Evolutionary conservation across 2,797 vertebrate species (phyloP).

Genomic region (Silurus aristotelis): DNA sequence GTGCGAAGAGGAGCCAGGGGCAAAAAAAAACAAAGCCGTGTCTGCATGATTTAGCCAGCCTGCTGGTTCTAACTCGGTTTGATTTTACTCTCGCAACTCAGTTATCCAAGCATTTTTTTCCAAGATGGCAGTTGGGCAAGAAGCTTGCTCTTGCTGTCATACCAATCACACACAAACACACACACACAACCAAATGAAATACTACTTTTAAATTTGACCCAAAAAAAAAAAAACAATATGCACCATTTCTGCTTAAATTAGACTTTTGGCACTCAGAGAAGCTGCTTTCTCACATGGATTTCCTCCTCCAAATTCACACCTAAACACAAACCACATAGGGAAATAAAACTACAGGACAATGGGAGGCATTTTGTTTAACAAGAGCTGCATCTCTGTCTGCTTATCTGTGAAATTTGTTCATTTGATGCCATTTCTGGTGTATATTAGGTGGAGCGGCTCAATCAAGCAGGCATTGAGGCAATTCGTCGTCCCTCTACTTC

Average conservation of each 20-base stretch:
- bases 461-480: conserved; percentile 56
- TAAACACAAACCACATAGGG: conserved; percentile 4
- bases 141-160: conserved; percentile 18
- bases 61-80: conserved; percentile 51
- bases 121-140: conserved; percentile 53
- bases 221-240: conserved; percentile 6
- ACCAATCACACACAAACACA: neutral
- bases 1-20: conserved; percentile 51
- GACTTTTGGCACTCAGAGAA: neutral
- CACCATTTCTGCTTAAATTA: conserved; percentile 20
- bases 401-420: conserved; percentile 25
- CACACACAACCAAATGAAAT: no score
- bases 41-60: conserved; percentile 51
- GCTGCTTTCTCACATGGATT: conserved; percentile 8
- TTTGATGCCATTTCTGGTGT: conserved; percentile 40
- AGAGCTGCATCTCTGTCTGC: neutral
- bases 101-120: conserved; percentile 34
- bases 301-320: conserved; percentile 28
- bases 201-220: conserved; percentile 12
- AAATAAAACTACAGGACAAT: conserved; percentile 18
- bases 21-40: conserved; percentile 49
- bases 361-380: conserved; percentile 11
- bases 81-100: conserved; percentile 50
- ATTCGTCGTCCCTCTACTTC: conserved; percentile 52
- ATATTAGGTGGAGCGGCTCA: conserved; percentile 56